Percentiles rank a stretch among this genome's conserved stretches.
These are phyloP conservation scores for Xylota sylvarum DNA, from an alignment of 2,888 invertebrate species.

Conservation along the genomic window DNA sequence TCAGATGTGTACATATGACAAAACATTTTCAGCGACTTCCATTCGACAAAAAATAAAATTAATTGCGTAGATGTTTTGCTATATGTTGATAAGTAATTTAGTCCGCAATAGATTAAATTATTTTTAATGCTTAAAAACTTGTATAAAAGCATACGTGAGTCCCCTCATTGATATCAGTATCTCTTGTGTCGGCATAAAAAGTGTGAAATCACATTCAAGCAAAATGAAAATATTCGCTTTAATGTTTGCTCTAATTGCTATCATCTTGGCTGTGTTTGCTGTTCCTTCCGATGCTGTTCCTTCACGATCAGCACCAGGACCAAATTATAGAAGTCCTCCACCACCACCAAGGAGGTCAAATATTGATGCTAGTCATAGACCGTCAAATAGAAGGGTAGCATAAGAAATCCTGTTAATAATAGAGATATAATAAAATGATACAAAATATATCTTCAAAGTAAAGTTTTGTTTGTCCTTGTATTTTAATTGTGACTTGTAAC, in stretches of 20 bases:
- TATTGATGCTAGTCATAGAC: slow-evolving; percentile 53
- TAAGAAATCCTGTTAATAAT: not conserved
- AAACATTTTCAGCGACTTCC: not conserved
- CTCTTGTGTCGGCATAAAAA: not conserved
- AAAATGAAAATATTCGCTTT: slow-evolving; percentile 51
- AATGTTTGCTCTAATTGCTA: slow-evolving; percentile 27
- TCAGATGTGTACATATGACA: not conserved
- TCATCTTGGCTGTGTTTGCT: slow-evolving; percentile 31
- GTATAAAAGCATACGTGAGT: not conserved
- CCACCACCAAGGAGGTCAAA: slow-evolving; percentile 28
- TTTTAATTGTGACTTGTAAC: no score
- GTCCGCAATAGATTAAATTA: not conserved
- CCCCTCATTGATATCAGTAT: slow-evolving; percentile 23
- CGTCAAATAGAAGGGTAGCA: slow-evolving; percentile 44
- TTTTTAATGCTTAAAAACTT: not conserved
- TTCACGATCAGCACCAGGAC: slow-evolving; percentile 36
- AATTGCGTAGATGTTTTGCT: not conserved
- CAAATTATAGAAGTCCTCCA: not conserved
- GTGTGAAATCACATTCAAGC: no score
- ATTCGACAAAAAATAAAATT: not conserved
- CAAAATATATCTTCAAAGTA: no score
- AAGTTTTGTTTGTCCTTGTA: no score
- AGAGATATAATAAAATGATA: not conserved
- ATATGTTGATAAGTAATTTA: not conserved
- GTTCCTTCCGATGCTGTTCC: slow-evolving; percentile 32